phyloP scores from a whole-genome alignment of 2,888 invertebrate species.

The Drosophila multiciliata region DNA sequence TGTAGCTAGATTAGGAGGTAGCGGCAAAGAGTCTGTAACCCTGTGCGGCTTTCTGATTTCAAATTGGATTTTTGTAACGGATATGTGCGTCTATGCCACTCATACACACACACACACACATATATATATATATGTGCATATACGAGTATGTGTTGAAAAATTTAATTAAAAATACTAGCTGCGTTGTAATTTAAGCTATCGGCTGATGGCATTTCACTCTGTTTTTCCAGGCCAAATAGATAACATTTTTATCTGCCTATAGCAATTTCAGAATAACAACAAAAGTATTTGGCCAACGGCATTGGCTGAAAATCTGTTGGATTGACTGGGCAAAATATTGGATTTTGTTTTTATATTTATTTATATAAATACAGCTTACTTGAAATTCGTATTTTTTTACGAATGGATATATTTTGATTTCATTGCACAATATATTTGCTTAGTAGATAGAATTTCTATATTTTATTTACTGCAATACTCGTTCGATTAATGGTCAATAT shows the following conservation, averaged over 20 bases:
- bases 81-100: conserved; percentile 38
- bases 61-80: conserved; percentile 66
- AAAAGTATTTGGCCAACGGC: background rate
- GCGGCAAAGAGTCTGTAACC: conserved; percentile 10
- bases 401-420: background rate
- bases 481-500: background rate
- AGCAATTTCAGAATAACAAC: conserved; percentile 7
- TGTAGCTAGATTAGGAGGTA: conserved; percentile 42
- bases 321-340: background rate
- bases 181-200: conserved; percentile 34
- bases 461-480: background rate
- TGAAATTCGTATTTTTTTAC: background rate
- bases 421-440: background rate
- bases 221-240: background rate
- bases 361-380: background rate
- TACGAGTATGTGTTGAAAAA: conserved; percentile 33
- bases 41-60: conserved; percentile 68
- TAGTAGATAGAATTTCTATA: background rate
- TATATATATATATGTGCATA: background rate
- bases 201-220: conserved; percentile 7
- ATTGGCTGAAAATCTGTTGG: background rate
- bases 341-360: background rate
- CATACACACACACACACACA: conserved; percentile 10
- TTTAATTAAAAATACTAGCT: conserved; percentile 52
- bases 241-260: conserved; percentile 2